phyloP scores from a whole-genome alignment of 2,888 invertebrate species.

The Gibbula magus region DNA sequence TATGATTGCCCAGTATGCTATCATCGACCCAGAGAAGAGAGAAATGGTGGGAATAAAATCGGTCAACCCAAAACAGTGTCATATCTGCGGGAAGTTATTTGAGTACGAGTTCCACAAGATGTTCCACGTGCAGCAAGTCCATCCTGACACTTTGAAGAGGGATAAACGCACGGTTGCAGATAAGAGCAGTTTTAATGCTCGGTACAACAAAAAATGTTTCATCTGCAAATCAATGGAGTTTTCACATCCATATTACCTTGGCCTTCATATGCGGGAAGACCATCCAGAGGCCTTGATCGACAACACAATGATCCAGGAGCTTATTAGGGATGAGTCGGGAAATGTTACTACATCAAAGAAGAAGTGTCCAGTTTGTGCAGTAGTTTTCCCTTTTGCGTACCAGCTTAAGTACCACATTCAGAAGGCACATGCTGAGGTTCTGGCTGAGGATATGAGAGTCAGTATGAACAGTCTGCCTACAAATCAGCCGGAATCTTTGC shows the following conservation, averaged over 20 bases:
- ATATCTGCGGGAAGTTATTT: not conserved
- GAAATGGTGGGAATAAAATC: constrained; percentile 15
- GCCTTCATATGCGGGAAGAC: not conserved
- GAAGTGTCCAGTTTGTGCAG: not conserved
- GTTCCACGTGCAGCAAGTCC: not conserved
- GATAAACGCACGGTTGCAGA: not conserved
- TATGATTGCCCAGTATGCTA: not conserved
- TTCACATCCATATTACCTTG: not conserved
- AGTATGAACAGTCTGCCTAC: not conserved
- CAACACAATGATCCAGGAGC: not conserved
- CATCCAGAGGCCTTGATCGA: not conserved
- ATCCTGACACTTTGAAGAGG: not conserved
- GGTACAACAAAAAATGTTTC: constrained; percentile 11
- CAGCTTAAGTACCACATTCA: constrained; percentile 17
- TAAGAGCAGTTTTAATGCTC: not conserved
- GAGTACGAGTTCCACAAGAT: constrained; percentile 14
- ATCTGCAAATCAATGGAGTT: not conserved
- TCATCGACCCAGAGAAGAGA: not conserved
- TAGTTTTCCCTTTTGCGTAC: not conserved
- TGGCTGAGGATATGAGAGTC: not conserved
- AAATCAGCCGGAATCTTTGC: too few species aligned
- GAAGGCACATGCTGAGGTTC: constrained; percentile 2
- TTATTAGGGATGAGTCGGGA: not conserved
- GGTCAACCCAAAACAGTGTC: not conserved
- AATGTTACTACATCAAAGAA: not conserved